Evolutionary conservation across 2,113 vertebrate species (phyloP).

Genomic region (Mandrillus leucophaeus): DNA sequence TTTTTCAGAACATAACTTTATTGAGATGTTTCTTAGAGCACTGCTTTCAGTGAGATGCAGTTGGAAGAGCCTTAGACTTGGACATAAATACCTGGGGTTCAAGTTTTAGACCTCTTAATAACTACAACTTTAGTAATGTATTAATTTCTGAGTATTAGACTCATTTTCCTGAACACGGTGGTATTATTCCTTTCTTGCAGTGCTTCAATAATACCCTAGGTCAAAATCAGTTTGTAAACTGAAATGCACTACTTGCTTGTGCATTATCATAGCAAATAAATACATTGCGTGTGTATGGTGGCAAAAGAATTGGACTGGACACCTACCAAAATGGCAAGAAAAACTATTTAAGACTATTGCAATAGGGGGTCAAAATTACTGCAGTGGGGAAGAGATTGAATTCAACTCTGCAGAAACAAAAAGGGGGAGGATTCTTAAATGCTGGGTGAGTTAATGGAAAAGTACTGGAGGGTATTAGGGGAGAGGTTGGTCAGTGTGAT

Average conservation of each 20-base stretch:
- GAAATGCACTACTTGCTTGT: neutral
- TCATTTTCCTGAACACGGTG: neutral
- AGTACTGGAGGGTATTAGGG: neutral
- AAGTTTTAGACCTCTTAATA: conserved; percentile 7
- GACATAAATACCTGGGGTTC: neutral
- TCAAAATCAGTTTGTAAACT: conserved; percentile 8
- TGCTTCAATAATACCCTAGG: neutral
- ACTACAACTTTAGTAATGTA: neutral
- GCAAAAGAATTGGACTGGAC: neutral
- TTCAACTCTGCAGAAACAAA: neutral
- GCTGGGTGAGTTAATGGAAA: neutral
- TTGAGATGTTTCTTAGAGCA: neutral
- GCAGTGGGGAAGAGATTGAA: neutral
- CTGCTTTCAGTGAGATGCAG: neutral
- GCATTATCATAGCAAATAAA: neutral
- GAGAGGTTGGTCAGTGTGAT: neutral
- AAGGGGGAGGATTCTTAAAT: neutral
- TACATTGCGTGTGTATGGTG: neutral
- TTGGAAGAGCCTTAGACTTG: neutral
- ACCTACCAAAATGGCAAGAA: neutral
- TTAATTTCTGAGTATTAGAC: neutral
- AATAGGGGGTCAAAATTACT: neutral
- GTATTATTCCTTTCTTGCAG: conserved; percentile 59
- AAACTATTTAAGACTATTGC: neutral
- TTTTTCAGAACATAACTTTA: neutral